Evolutionary conservation across 1,140 invertebrate species (phyloP).

Genomic region (Drosophila mauritiana): DNA sequence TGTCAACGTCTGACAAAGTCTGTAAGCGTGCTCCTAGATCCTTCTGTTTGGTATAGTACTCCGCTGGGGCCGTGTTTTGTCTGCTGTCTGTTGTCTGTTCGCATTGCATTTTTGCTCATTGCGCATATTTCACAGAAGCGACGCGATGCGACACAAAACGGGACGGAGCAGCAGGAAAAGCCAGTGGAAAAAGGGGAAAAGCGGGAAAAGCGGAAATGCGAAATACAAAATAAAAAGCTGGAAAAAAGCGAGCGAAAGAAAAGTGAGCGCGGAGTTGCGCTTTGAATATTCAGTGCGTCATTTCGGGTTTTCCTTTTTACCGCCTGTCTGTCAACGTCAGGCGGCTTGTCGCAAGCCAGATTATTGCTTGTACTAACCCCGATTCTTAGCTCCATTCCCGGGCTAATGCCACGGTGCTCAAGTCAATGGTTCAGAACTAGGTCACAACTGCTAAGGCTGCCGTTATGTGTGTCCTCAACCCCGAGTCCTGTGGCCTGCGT

Average conservation of each 20-base stretch:
- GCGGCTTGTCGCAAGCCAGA: slow-evolving; percentile 63
- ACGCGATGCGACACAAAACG: slow-evolving; percentile 66
- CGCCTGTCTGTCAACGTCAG: slow-evolving; percentile 49
- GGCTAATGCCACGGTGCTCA: slow-evolving; percentile 54
- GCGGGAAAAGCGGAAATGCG: slow-evolving; percentile 18
- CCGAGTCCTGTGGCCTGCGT: slow-evolving; percentile 1
- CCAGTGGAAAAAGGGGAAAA: slow-evolving; percentile 26
- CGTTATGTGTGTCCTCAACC: slow-evolving; percentile 17
- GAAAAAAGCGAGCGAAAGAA: slow-evolving; percentile 24
- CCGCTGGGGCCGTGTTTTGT: slow-evolving; percentile 48
- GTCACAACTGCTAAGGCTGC: slow-evolving; percentile 58
- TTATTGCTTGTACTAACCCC: slow-evolving; percentile 66
- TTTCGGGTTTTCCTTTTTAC: slow-evolving; percentile 53
- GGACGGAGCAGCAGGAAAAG: slow-evolving; percentile 38
- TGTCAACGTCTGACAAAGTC: slow-evolving; percentile 79
- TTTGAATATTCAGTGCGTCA: slow-evolving; percentile 81
- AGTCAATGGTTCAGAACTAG: slow-evolving; percentile 73
- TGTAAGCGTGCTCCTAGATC: slow-evolving; percentile 55
- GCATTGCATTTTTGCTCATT: slow-evolving; percentile 77
- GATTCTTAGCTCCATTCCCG: not conserved
- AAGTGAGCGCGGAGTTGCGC: slow-evolving; percentile 58
- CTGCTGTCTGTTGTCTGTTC: slow-evolving; percentile 69
- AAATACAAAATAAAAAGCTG: slow-evolving; percentile 44
- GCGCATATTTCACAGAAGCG: slow-evolving; percentile 69
- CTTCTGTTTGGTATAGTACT: slow-evolving; percentile 3